These are phyloP conservation scores for Ceratoteleas bidentatus DNA, from an alignment of 1,140 invertebrate species.

Conservation along the genomic window DNA sequence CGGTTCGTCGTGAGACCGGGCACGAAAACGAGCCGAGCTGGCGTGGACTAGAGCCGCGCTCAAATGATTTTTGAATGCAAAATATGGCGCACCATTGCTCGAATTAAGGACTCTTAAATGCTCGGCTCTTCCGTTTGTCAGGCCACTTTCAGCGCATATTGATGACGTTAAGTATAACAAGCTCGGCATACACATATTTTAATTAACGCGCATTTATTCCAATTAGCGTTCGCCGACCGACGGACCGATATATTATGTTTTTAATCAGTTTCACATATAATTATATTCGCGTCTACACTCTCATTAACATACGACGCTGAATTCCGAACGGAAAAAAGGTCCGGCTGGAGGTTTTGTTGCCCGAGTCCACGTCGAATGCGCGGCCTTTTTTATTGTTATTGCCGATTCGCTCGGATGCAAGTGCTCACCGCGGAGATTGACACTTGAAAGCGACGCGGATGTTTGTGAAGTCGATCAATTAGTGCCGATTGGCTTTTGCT, in stretches of 20 bases:
- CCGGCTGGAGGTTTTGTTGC: constrained; percentile 8
- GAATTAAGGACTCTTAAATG: constrained; percentile 59
- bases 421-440: no score
- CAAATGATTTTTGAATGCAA: constrained; percentile 51
- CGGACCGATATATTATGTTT: constrained; percentile 60
- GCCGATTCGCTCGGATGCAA: constrained; percentile 4
- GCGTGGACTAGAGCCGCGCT: constrained; percentile 34
- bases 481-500: no score
- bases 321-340: constrained; percentile 22
- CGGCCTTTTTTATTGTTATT: constrained; percentile 19
- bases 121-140: constrained; percentile 58
- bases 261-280: constrained; percentile 53
- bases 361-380: constrained; percentile 1
- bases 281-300: constrained; percentile 46
- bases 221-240: constrained; percentile 54
- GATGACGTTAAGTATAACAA: constrained; percentile 51
- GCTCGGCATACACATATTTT: constrained; percentile 59
- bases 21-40: constrained; percentile 29
- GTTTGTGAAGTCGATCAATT: no score
- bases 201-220: constrained; percentile 64
- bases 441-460: no score
- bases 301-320: constrained; percentile 48
- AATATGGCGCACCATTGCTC: constrained; percentile 49
- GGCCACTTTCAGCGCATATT: constrained; percentile 55
- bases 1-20: constrained; percentile 30